Evolutionary conservation across 2,888 invertebrate species (phyloP).

Genomic region (Steromphala cineraria): DNA sequence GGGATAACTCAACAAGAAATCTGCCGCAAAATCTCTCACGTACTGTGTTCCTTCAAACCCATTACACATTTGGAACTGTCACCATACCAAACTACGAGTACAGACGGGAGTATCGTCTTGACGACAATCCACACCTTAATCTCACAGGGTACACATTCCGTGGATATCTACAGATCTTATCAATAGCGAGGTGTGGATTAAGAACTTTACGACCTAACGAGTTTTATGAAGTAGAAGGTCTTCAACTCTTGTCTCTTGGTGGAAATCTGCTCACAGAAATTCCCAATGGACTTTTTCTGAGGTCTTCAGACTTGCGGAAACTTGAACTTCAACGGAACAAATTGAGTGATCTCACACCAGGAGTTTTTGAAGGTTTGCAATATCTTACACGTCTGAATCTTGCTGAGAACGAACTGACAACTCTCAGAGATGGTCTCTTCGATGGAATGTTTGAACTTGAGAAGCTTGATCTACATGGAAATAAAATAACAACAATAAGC

Average conservation of each 20-base stretch:
- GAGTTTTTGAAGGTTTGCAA: neutral
- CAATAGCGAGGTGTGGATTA: neutral
- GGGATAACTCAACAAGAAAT: neutral
- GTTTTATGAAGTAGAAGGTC: neutral
- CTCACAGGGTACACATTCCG: slow-evolving; percentile 1
- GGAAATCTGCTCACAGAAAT: neutral
- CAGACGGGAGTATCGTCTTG: neutral
- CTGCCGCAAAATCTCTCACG: neutral
- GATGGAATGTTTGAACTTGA: neutral
- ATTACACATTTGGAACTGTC: slow-evolving; percentile 7
- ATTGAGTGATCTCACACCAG: neutral
- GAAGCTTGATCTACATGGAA: neutral
- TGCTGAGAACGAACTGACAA: neutral
- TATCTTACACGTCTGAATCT: neutral
- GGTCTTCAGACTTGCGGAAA: neutral
- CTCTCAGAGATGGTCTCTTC: neutral
- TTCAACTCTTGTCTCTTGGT: neutral
- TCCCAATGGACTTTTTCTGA: neutral
- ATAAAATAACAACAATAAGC: neutral
- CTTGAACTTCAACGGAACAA: neutral
- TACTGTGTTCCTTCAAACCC: neutral
- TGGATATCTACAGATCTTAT: neutral
- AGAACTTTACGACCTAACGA: neutral
- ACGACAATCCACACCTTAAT: neutral
- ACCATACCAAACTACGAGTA: neutral